Percentiles rank a stretch among this genome's conserved stretches.
These are phyloP conservation scores for Pseudomugil gertrudae DNA, from an alignment of 2,797 vertebrate species.

Conservation along the genomic window DNA sequence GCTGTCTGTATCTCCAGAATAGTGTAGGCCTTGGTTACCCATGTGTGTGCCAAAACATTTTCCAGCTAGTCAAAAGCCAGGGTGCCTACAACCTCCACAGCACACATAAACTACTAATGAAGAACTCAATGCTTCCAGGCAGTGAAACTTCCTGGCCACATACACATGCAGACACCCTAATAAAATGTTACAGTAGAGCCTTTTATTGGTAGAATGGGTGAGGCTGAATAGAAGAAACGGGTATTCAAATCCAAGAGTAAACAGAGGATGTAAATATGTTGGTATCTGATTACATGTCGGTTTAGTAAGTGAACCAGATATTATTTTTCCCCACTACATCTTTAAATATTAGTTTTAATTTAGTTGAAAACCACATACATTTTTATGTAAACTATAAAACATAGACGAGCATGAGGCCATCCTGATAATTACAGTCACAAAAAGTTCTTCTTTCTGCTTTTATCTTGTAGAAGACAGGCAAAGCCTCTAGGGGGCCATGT, in stretches of 20 bases:
- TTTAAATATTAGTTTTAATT: not conserved
- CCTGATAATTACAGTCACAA: not conserved
- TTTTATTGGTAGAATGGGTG: constrained; percentile 56
- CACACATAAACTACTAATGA: constrained; percentile 79
- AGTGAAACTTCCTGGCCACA: constrained; percentile 56
- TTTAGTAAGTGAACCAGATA: not conserved
- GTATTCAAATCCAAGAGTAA: constrained; percentile 68
- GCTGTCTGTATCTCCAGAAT: constrained; percentile 37
- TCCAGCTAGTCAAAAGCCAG: constrained; percentile 63
- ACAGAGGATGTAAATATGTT: constrained; percentile 55
- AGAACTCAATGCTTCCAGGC: constrained; percentile 55
- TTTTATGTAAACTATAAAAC: not conserved
- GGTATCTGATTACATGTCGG: not conserved
- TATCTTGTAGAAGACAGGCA: constrained; percentile 73
- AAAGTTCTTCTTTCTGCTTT: constrained; percentile 13
- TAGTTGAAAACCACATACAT: not conserved
- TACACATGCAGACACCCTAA: constrained; percentile 1
- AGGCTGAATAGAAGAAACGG: constrained; percentile 41
- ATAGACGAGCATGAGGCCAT: not conserved
- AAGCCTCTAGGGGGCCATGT: constrained; percentile 83
- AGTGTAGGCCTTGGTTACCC: constrained; percentile 77
- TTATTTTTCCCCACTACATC: not conserved
- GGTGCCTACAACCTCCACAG: constrained; percentile 56
- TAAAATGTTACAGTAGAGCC: constrained; percentile 52
- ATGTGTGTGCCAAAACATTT: constrained; percentile 78